Evolutionary conservation across 64 coral and sea anemone genomes (phyloP), one percentile per base, ranked within the genome.

Genomic region (Hydrozoanthus tunicans): DNA sequence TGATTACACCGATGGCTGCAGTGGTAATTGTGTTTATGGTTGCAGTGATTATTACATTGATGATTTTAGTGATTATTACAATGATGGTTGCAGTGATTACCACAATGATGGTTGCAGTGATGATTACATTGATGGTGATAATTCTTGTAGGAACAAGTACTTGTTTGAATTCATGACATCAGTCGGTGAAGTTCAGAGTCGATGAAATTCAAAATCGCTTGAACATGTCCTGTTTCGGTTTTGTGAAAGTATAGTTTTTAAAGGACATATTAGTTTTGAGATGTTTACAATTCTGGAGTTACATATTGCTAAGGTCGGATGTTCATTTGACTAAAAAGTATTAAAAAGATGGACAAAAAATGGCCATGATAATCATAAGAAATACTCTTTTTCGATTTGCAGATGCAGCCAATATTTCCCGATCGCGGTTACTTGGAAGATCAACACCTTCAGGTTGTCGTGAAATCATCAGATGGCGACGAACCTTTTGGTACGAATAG

Each of bases 331-430:
- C 17, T 66, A 11, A 66, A 15, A 66, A 9, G 12, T 13, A 15
- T 66, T 11, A 15, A 15, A 17, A 66, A 17, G 10, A 66, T 66
- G 10, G 5, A 15, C 64, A 11, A 52, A 77, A 58, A 8, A 79
- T 55, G 17, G 3, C 32, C 7, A 76, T 13, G 13, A 75, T 75
- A 3, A 12, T 4, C 8, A 24, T 1, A 24, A 71, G 7, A 15
- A 24, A 71, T 71, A 25, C n/a, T 51, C 10, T 51, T 7, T 24
- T 24, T 27, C 9, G 6, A 62, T 23, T 63, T 82, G 13, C 23
- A 86, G 83, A 73, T 86, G 67, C 68, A 86, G 67, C 83, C 83
- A 4, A 73, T 86, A 73, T 86, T 86, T 57, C 66, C 83, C 9
- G 83, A 86, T 25, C 83, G 83, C 11, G 83, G 83, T 6, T 86